Base-by-base conservation (phyloP, 2,113 vertebrate genomes). In the Erpornis zantholeuca region DNA sequence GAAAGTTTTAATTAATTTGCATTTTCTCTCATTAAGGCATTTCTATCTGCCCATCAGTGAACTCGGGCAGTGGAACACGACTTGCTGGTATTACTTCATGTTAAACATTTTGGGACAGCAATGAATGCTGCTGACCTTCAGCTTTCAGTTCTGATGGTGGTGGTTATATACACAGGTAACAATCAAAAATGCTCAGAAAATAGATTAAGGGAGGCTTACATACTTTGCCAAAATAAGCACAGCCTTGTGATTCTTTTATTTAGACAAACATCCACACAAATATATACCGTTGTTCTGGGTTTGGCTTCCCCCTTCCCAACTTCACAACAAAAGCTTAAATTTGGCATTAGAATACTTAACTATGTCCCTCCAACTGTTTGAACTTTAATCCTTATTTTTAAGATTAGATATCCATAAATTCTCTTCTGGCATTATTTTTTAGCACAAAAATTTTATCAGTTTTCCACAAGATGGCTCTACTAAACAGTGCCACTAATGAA, bases 381-480 rank as follows among this genome's bases (percentile, higher is more conserved):
- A 72, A 61, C 5, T 82, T 42, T 78, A 63, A 77, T 42, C 15
- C 21, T 86, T 50, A 50, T 47, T 73, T 94, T 93, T 56, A 75
- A 84, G 15, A n/a, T 64, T 73, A 52, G 17, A 36, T 33, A 72
- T 44, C 38, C 18, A 20, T 57, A 77, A 88, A 81, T 42, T 38
- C 47, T 73, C 18, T 60, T 35, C n/a, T 57, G 28, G 18, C 20
- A 80, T 44, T 45, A 60, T 21, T 69, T 15, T 68, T 82, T 24
- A 69, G 49, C 23, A 92, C 21, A 47, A 90, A 60, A 86, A 68
- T 8, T 70, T 35, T 69, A 71, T 18, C 52, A 57, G 61, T 78
- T 81, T 96, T 92, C 94, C 96, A 97, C 96, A 95, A 96, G 95
- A 96, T 96, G 95, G 96, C 96, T 96, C 96, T 96, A 64, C 86